phyloP scores from a whole-genome alignment of 2,888 invertebrate genomes.

The Achlya flavicornis region DNA sequence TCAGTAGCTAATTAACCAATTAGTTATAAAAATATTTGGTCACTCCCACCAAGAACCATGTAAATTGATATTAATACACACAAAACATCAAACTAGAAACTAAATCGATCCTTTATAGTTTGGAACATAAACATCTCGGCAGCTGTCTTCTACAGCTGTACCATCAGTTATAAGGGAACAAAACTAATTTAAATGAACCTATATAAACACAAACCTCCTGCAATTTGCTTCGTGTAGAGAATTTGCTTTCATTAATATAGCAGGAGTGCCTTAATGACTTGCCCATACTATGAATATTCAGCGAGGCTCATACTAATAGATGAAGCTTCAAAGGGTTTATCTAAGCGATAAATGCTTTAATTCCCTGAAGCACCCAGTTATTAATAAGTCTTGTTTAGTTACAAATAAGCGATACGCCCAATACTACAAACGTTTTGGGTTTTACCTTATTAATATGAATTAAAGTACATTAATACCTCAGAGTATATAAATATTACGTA shows the following conservation, averaged over 20 bases:
- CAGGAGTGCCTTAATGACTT: conserved; percentile 59
- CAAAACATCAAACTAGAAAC: not conserved
- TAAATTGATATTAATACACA: not conserved
- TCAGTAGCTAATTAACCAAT: no score
- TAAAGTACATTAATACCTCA: no score
- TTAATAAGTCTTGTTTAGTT: conserved; percentile 39
- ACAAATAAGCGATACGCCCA: conserved; percentile 13
- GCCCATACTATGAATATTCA: conserved; percentile 66
- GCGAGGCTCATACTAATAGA: conserved; percentile 51
- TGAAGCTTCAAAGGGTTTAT: conserved; percentile 64
- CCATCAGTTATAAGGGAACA: not conserved
- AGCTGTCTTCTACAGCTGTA: conserved; percentile 6
- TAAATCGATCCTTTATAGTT: conserved; percentile 3
- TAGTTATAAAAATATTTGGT: not conserved
- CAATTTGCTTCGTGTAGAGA: conserved; percentile 38
- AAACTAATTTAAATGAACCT: conserved; percentile 8
- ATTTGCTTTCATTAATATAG: conserved; percentile 56
- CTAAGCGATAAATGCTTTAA: conserved; percentile 57
- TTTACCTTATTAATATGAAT: not conserved
- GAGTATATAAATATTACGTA: no score
- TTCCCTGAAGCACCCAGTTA: conserved; percentile 43
- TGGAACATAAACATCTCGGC: not conserved
- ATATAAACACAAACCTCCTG: conserved; percentile 20
- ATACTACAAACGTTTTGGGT: no score
- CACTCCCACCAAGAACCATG: not conserved